These are phyloP conservation scores for Pyrgilauda ruficollis DNA, from an alignment of 2,113 vertebrate species.

Conservation along the genomic window DNA sequence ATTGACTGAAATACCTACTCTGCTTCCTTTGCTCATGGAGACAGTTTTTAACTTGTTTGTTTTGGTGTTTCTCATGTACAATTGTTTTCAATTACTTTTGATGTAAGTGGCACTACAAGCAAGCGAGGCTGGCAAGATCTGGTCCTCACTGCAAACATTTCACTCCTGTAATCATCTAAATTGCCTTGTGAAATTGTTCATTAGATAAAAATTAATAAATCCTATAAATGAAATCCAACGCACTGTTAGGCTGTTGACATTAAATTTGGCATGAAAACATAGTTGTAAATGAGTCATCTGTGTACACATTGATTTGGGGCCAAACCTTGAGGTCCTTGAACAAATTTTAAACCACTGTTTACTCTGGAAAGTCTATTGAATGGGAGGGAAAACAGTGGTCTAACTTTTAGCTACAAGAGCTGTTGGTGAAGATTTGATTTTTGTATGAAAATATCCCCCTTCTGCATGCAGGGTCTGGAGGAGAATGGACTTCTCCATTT, in stretches of 20 bases:
- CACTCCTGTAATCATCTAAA: constrained; percentile 48
- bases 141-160: constrained; percentile 25
- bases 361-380: not conserved
- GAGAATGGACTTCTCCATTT: not conserved
- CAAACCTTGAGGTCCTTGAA: constrained; percentile 8
- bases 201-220: constrained; percentile 62
- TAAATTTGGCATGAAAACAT: constrained; percentile 24
- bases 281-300: constrained; percentile 4
- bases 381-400: not conserved
- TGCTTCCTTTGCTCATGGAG: not conserved
- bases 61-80: not conserved
- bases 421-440: not conserved
- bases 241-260: constrained; percentile 12
- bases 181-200: constrained; percentile 47
- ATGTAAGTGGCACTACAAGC: constrained; percentile 35
- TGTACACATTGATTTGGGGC: not conserved
- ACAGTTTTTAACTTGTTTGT: not conserved
- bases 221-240: not conserved
- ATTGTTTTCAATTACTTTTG: constrained; percentile 28
- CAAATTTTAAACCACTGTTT: not conserved
- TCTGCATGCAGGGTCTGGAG: not conserved
- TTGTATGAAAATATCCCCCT: not conserved
- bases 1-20: not conserved
- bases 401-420: not conserved
- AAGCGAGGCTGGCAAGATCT: constrained; percentile 1